A percentile compares a stretch with the other conserved stretches of the same genome.
Conservation (phyloP, 2,797 vertebrate species). For the Cirrhinus molitorella region DNA sequence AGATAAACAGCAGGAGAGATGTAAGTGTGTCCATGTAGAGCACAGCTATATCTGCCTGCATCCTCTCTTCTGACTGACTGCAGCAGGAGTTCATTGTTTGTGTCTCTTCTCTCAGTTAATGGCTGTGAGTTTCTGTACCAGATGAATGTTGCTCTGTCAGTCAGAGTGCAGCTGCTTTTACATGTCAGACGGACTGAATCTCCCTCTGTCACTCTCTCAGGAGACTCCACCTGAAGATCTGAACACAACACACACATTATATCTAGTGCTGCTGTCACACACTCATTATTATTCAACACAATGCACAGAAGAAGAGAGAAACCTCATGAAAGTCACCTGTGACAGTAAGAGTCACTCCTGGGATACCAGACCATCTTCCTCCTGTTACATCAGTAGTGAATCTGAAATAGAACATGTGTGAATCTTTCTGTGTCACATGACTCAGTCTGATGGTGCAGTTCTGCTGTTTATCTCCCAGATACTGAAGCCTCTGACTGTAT, state of each 20-base stretch:
- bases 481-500: too few relatives aligned
- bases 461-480: neutral
- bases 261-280: neutral
- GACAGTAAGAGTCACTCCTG: slow-evolving; percentile 35
- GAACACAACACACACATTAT: neutral
- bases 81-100: neutral
- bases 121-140: too few relatives aligned
- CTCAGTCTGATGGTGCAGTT: slow-evolving; percentile 27
- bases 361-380: neutral
- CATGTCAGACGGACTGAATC: neutral
- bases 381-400: neutral
- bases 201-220: neutral
- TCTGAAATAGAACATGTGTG: neutral
- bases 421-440: slow-evolving; percentile 32
- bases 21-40: too few relatives aligned
- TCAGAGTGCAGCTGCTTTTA: too few relatives aligned
- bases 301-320: too few relatives aligned
- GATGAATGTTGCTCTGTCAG: too few relatives aligned
- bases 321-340: slow-evolving; percentile 38
- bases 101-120: too few relatives aligned
- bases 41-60: too few relatives aligned
- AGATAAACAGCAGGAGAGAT: too few relatives aligned
- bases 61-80: neutral
- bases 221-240: slow-evolving; percentile 28
- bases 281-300: neutral